Conservation (phyloP, 2,797 vertebrate species). For the Myiotriccus ornatus region DNA sequence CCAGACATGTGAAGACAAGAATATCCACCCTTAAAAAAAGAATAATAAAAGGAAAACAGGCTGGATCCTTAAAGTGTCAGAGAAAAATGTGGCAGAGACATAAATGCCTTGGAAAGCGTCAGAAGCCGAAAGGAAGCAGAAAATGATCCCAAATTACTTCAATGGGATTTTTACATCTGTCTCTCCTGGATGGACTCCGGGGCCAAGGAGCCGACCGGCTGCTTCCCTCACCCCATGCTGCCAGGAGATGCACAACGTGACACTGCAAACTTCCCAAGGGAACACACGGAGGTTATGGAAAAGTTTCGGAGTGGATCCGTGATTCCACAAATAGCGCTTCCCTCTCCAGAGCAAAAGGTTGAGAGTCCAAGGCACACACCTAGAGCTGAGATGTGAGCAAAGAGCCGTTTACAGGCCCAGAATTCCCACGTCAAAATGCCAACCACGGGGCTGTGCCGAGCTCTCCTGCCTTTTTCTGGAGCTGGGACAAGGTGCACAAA, state of each 20-base stretch:
- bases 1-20: neutral
- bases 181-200: rapidly evolving
- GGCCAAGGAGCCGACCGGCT: neutral
- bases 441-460: rapidly evolving
- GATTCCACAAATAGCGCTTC: neutral
- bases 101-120: neutral
- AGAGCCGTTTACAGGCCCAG: neutral
- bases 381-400: neutral
- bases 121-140: neutral
- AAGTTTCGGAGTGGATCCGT: neutral
- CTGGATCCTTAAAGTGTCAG: neutral
- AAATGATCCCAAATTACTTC: neutral
- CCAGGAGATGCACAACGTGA: neutral
- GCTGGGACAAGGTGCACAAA: neutral
- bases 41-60: neutral
- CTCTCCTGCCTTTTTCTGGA: neutral
- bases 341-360: neutral
- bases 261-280: neutral
- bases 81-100: neutral
- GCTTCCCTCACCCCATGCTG: neutral
- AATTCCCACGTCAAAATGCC: neutral
- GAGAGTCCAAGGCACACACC: neutral
- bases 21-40: neutral
- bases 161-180: rapidly evolving
- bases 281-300: neutral